phyloP scores from a whole-genome alignment of 2,888 invertebrate species.

The Trissolcus brochymenae region DNA sequence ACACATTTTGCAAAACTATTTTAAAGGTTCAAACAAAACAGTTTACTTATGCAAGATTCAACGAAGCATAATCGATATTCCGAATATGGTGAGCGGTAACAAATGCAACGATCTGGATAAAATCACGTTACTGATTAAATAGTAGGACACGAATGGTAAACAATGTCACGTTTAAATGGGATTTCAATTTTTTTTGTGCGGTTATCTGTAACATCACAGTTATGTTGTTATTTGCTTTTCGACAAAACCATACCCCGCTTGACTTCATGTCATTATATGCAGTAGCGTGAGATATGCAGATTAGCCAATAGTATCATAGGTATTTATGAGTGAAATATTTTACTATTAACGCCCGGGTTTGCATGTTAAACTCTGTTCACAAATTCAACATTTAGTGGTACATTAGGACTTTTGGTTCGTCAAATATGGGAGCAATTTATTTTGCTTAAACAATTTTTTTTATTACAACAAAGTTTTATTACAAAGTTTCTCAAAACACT shows the following conservation, averaged over 20 bases:
- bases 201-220: conserved; percentile 31
- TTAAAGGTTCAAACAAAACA: no score
- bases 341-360: conserved; percentile 20
- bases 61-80: no score
- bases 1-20: no score
- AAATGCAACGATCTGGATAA: not conserved
- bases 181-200: conserved; percentile 28
- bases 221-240: conserved; percentile 33
- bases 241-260: conserved; percentile 26
- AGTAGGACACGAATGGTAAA: conserved; percentile 13
- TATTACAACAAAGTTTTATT: no score
- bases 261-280: conserved; percentile 30
- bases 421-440: no score
- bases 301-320: conserved; percentile 23
- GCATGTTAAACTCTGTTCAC: not conserved
- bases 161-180: conserved; percentile 19
- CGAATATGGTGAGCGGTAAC: not conserved
- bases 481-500: no score
- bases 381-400: no score
- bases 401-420: no score
- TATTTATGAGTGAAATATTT: conserved; percentile 28
- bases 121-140: not conserved
- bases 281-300: conserved; percentile 24
- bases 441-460: no score
- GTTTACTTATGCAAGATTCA: no score